Percentiles rank a stretch among this genome's conserved stretches.
phyloP scores from a whole-genome alignment of 2,888 invertebrate species.

The Leptothorax acervorum region DNA sequence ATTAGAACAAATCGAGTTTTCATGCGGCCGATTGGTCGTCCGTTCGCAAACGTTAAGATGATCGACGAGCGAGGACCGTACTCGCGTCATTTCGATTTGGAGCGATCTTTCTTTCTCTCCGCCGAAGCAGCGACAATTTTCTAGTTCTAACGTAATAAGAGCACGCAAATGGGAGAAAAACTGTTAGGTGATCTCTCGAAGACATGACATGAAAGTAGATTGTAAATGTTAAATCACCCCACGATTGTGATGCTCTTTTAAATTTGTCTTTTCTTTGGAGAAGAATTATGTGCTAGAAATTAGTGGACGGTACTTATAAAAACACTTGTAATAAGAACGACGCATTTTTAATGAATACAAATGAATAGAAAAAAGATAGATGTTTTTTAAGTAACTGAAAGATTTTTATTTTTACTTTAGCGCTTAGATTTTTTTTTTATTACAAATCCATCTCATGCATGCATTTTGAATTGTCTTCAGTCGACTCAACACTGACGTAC shows the following conservation, averaged over 20 bases:
- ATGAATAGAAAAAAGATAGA: too few relatives aligned
- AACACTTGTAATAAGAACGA: neutral
- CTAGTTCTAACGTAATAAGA: constrained; percentile 22
- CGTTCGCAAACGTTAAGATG: constrained; percentile 52
- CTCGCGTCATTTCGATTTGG: constrained; percentile 27
- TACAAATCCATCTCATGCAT: neutral
- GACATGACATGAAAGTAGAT: neutral
- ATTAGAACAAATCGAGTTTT: constrained; percentile 64
- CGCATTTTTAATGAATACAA: neutral
- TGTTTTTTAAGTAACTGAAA: neutral
- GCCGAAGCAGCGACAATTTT: constrained; percentile 7
- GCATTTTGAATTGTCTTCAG: constrained; percentile 5
- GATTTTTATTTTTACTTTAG: neutral
- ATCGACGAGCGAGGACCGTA: constrained; percentile 44
- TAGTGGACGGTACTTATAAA: neutral
- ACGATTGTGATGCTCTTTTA: neutral
- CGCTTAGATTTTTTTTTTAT: neutral
- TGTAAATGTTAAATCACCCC: neutral
- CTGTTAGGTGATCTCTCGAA: neutral
- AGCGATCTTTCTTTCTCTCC: constrained; percentile 4
- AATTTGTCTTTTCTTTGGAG: neutral
- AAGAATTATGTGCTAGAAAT: neutral
- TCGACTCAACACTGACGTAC: constrained; percentile 22
- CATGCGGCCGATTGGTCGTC: constrained; percentile 52
- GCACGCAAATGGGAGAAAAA: neutral